These are phyloP conservation scores for Hyppa rectilinea DNA, from an alignment of 2,888 invertebrate species.

Conservation along the genomic window DNA sequence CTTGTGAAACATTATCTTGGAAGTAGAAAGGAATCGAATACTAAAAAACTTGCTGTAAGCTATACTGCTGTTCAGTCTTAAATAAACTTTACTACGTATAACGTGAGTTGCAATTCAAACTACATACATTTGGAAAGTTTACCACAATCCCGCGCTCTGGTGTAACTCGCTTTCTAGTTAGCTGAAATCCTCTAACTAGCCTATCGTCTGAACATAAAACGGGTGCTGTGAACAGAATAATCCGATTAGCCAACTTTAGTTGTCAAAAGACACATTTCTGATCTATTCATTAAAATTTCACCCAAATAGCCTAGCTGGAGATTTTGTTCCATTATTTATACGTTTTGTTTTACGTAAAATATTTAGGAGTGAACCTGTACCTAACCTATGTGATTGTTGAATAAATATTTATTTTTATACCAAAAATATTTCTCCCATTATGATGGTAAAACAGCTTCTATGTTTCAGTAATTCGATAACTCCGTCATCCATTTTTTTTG, in stretches of 20 bases:
- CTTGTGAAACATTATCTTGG: background rate
- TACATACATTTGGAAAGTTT: constrained; percentile 16
- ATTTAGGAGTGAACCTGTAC: background rate
- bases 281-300: constrained; percentile 16
- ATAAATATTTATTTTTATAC: background rate
- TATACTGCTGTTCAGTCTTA: constrained; percentile 5
- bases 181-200: constrained; percentile 21
- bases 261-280: constrained; percentile 15
- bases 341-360: constrained; percentile 1
- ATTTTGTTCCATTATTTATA: constrained; percentile 8
- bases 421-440: background rate
- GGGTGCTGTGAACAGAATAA: constrained; percentile 25
- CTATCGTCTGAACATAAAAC: constrained; percentile 15
- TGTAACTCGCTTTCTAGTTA: constrained; percentile 15
- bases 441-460: background rate
- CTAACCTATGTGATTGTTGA: no score
- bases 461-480: constrained; percentile 15
- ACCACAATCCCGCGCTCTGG: constrained; percentile 19
- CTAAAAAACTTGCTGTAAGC: no score
- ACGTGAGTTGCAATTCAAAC: constrained; percentile 13
- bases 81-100: constrained; percentile 12
- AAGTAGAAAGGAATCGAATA: background rate
- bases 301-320: background rate
- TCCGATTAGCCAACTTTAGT: constrained; percentile 22
- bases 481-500: constrained; percentile 18